A percentile compares a stretch with the other conserved stretches of the same genome.
Conservation (phyloP, 1,140 invertebrate species). For the Brachionus rubens region DNA sequence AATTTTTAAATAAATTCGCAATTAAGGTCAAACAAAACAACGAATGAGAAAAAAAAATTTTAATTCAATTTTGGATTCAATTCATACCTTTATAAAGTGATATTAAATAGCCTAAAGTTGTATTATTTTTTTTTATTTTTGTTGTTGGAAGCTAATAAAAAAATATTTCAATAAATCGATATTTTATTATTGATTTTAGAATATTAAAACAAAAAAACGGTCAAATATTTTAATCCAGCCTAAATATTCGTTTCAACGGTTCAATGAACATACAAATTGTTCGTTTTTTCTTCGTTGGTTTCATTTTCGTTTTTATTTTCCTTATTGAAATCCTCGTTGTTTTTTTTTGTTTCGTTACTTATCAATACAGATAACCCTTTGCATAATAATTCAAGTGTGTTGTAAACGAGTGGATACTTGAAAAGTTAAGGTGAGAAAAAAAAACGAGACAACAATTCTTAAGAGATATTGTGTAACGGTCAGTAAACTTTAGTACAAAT, state of each 20-base stretch:
- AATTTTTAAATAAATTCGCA: no score
- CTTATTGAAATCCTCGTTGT: neutral
- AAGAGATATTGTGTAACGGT: neutral
- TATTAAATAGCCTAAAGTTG: no score
- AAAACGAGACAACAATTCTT: no score
- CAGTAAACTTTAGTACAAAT: conserved; percentile 20
- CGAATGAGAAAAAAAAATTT: no score
- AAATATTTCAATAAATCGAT: conserved; percentile 32
- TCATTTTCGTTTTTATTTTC: neutral
- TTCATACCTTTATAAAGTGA: no score
- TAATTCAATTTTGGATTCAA: no score
- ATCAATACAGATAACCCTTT: no score
- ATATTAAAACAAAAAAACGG: conserved; percentile 5
- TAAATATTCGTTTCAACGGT: conserved; percentile 27
- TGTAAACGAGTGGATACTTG: no score
- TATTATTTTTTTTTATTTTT: no score
- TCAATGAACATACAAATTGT: conserved; percentile 38
- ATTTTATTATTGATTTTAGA: neutral
- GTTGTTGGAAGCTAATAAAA: neutral
- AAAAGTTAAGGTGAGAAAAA: conserved; percentile 37
- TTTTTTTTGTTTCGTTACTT: no score
- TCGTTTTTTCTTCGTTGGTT: neutral
- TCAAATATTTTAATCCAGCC: neutral
- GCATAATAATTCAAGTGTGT: neutral
- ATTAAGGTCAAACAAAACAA: no score